A percentile compares a stretch with the other conserved stretches of the same genome.
Conservation (phyloP, 1,140 invertebrate genomes). For the Drosophila santomea region DNA sequence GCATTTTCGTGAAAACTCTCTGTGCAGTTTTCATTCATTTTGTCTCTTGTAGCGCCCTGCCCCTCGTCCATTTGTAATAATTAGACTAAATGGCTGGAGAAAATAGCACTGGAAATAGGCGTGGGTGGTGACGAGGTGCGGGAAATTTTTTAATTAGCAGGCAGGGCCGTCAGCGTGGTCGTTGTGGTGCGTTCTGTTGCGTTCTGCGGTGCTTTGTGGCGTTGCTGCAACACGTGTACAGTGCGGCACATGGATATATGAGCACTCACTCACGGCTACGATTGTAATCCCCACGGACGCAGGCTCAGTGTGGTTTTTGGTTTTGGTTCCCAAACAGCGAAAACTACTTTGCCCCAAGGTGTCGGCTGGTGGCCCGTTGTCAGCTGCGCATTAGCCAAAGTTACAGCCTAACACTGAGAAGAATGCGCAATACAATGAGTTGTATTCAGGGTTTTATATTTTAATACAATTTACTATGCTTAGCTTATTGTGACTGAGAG, state of each 20-base stretch:
- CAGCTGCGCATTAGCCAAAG: conserved; percentile 69
- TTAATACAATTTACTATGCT: too few species aligned
- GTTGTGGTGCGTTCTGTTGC: conserved; percentile 36
- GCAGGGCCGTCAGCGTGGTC: conserved; percentile 32
- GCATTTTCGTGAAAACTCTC: conserved; percentile 57
- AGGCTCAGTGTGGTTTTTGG: conserved; percentile 39
- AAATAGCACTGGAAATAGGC: background rate
- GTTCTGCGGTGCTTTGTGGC: conserved; percentile 40
- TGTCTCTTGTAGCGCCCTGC: conserved; percentile 18
- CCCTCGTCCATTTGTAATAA: conserved; percentile 71
- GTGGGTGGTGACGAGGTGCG: conserved; percentile 26
- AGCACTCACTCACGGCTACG: conserved; percentile 12
- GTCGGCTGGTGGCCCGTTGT: conserved; percentile 43
- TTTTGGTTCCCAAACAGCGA: conserved; percentile 65
- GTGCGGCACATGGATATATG: conserved; percentile 39
- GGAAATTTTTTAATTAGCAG: conserved; percentile 75
- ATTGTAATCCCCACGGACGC: conserved; percentile 56
- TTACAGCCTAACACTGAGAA: conserved; percentile 2
- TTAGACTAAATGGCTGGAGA: conserved; percentile 64
- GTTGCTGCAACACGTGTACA: conserved; percentile 52
- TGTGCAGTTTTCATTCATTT: conserved; percentile 31
- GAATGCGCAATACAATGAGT: background rate
- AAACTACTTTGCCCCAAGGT: conserved; percentile 81
- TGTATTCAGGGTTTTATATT: background rate
- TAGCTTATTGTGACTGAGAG: too few species aligned